These are phyloP conservation scores for Linnaemya tessellans DNA, from an alignment of 2,888 invertebrate genomes.

Conservation along the genomic window DNA sequence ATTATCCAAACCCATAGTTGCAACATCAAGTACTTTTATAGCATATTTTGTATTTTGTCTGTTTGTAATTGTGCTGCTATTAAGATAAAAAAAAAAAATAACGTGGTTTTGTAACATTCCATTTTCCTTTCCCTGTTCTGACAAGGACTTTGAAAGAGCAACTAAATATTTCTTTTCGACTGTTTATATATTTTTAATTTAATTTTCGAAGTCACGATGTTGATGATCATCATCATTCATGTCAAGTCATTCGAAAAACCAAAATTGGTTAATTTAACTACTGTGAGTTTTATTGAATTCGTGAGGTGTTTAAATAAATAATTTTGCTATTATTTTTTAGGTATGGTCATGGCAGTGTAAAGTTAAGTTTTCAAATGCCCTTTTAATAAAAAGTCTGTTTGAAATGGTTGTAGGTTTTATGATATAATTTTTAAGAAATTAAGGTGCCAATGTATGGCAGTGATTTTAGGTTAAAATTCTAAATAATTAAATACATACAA, in stretches of 20 bases:
- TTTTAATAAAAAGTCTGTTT: neutral
- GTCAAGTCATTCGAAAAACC: slow-evolving; percentile 70
- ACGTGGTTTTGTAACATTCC: slow-evolving; percentile 22
- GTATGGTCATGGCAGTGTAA: neutral
- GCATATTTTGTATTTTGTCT: neutral
- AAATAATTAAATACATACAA: too few species aligned
- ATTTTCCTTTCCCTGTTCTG: neutral
- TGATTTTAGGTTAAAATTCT: too few species aligned
- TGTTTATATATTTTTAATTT: slow-evolving; percentile 10
- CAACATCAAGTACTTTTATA: slow-evolving; percentile 13
- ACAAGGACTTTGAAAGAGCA: neutral
- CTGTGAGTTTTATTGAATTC: slow-evolving; percentile 60
- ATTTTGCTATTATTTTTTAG: slow-evolving; percentile 23
- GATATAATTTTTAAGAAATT: too few species aligned
- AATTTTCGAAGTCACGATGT: slow-evolving; percentile 70
- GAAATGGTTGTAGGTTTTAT: neutral
- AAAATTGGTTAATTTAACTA: slow-evolving; percentile 68
- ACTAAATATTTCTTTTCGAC: neutral
- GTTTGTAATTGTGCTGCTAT: neutral
- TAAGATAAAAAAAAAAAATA: slow-evolving; percentile 30
- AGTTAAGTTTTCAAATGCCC: neutral
- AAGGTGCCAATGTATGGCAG: too few species aligned
- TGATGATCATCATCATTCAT: slow-evolving; percentile 62
- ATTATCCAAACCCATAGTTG: slow-evolving; percentile 44
- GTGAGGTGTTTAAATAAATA: slow-evolving; percentile 43